Conservation (phyloP, 2,797 vertebrate species). For the Accipiter superciliosus region DNA sequence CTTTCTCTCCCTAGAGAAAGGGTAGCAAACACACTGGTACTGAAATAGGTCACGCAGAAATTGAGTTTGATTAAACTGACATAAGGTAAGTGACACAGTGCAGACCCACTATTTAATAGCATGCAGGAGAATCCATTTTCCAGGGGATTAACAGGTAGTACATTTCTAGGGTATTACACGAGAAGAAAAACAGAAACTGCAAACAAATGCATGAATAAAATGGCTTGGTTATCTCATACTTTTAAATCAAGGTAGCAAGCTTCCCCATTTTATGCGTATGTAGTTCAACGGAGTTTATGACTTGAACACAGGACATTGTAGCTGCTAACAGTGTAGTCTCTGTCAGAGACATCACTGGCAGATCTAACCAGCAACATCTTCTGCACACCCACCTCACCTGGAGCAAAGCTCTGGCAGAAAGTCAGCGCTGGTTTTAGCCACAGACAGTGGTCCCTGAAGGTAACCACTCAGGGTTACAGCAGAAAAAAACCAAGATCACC, state of each 20-base stretch:
- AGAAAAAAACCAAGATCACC: neutral
- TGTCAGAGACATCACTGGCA: neutral
- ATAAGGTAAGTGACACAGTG: neutral
- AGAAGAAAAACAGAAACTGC: neutral
- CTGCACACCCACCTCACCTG: no score
- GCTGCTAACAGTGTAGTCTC: neutral
- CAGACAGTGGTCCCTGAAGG: neutral
- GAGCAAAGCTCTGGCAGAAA: neutral
- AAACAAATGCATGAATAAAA: neutral
- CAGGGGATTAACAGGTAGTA: neutral
- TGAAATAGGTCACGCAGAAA: neutral
- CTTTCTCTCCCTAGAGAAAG: neutral
- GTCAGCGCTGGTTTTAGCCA: no score
- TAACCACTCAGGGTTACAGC: neutral
- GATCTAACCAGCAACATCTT: neutral
- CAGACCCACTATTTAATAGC: neutral
- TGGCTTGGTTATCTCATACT: neutral
- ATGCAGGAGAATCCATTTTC: neutral
- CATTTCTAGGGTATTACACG: no score
- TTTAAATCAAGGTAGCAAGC: neutral
- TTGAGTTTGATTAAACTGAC: neutral
- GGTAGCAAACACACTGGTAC: neutral
- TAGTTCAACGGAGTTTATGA: neutral
- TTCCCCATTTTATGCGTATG: neutral
- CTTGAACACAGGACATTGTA: no score